phyloP scores from a whole-genome alignment of 2,888 invertebrate genomes.

The Sminthurides aquaticus region DNA sequence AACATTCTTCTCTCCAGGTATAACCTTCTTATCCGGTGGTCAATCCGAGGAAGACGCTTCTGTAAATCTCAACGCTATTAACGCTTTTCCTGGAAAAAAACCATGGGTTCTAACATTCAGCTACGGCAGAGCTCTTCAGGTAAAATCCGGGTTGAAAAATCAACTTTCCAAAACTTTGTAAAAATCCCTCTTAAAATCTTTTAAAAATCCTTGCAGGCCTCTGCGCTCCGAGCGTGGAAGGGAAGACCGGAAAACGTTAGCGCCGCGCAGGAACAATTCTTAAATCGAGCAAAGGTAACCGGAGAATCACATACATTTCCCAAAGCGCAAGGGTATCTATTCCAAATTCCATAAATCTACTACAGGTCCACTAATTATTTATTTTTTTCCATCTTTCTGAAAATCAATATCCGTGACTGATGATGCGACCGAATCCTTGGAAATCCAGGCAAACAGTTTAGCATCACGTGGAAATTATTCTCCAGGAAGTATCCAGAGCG shows the following conservation, averaged over 20 bases:
- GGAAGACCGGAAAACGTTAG: slow-evolving; percentile 82
- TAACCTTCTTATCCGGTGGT: slow-evolving; percentile 96
- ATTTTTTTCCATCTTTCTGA: no score
- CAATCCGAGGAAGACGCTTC: slow-evolving; percentile 97
- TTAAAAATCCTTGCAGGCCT: no score
- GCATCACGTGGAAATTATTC: slow-evolving; percentile 72
- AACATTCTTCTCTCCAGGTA: slow-evolving; percentile 64
- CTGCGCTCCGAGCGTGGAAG: slow-evolving; percentile 87
- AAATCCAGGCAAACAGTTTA: slow-evolving; percentile 64
- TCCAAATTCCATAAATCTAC: no score
- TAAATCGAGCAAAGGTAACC: slow-evolving; percentile 87
- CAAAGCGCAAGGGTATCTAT: no score
- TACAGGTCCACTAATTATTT: no score
- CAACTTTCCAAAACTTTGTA: no score
- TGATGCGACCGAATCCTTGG: no score
- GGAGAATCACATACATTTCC: no score
- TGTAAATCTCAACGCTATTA: slow-evolving; percentile 92
- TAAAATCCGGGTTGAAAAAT: background rate
- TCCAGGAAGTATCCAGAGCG: slow-evolving; percentile 65
- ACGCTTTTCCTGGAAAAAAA: slow-evolving; percentile 70
- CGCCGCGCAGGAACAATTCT: slow-evolving; percentile 78
- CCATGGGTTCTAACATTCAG: slow-evolving; percentile 98
- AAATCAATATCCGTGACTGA: no score
- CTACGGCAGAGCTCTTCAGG: slow-evolving; percentile 89
- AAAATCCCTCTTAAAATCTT: slow-evolving; percentile 8